phyloP scores from a whole-genome alignment of 2,888 invertebrate species.

The Eupithecia tripunctaria region DNA sequence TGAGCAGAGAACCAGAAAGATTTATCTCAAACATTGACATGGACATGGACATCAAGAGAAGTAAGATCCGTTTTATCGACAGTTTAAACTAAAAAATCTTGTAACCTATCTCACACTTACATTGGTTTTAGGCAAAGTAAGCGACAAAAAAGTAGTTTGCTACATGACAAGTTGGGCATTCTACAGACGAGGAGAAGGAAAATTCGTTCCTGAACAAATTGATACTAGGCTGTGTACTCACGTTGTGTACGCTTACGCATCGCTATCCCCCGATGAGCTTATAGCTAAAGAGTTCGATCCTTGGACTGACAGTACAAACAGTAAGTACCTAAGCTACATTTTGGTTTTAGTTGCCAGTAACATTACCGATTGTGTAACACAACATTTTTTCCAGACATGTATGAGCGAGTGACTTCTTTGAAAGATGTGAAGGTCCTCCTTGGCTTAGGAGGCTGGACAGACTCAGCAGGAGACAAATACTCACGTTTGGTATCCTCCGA shows the following conservation, averaged over 20 bases:
- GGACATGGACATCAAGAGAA: slow-evolving; percentile 63
- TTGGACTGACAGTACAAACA: slow-evolving; percentile 94
- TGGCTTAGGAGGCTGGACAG: slow-evolving; percentile 98
- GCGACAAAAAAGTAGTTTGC: slow-evolving; percentile 87
- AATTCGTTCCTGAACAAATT: slow-evolving; percentile 93
- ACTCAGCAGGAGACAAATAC: slow-evolving; percentile 94
- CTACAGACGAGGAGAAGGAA: slow-evolving; percentile 91
- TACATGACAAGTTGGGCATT: slow-evolving; percentile 96
- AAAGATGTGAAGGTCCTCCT: slow-evolving; percentile 88
- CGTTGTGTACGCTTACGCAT: slow-evolving; percentile 95
- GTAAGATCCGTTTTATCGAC: slow-evolving; percentile 48
- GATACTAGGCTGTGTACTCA: slow-evolving; percentile 94
- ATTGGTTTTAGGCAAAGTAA: slow-evolving; percentile 63
- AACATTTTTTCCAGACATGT: slow-evolving; percentile 86
- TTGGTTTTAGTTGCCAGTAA: not conserved
- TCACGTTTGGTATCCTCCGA: slow-evolving; percentile 90
- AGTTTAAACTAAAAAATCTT: not conserved
- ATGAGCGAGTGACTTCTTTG: slow-evolving; percentile 89
- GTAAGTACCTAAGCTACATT: slow-evolving; percentile 74
- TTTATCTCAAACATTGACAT: slow-evolving; percentile 49
- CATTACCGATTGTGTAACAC: not conserved
- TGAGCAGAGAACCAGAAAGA: slow-evolving; percentile 55
- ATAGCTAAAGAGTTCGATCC: slow-evolving; percentile 92
- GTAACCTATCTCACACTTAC: not conserved
- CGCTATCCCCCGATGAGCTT: slow-evolving; percentile 91